These are phyloP conservation scores for Oncorhynchus tshawytscha DNA, from an alignment of 2,113 vertebrate species.

Conservation along the genomic window DNA sequence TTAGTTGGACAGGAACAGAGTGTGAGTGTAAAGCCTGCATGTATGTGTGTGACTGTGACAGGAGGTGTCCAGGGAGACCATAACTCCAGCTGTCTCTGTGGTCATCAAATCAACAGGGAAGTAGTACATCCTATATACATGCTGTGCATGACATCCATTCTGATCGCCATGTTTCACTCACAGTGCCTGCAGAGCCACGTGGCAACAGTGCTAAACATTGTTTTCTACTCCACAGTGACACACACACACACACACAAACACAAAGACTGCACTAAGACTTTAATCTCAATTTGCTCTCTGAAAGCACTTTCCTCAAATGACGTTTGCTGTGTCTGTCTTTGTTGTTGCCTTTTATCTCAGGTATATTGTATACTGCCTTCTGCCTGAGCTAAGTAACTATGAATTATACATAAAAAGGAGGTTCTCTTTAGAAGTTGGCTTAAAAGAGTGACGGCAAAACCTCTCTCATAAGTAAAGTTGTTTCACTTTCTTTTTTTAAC, in stretches of 20 bases:
- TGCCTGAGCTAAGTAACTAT: conserved; percentile 17
- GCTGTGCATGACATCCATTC: background rate
- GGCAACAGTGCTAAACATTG: background rate
- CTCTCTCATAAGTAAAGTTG: background rate
- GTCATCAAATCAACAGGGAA: conserved; percentile 25
- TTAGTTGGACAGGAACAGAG: conserved; percentile 25
- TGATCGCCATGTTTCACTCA: background rate
- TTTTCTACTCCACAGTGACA: background rate
- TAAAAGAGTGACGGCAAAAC: background rate
- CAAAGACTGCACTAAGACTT: background rate
- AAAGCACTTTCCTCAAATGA: conserved; percentile 25
- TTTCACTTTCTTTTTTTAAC: background rate
- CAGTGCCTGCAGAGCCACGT: background rate
- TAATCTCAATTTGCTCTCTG: background rate
- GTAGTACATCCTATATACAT: too few relatives aligned
- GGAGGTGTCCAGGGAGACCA: background rate
- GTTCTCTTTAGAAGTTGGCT: background rate
- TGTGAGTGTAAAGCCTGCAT: background rate
- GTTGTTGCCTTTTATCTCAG: conserved; percentile 1
- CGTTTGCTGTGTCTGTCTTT: conserved; percentile 17
- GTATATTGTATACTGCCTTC: background rate
- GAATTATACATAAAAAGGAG: conserved; percentile 36
- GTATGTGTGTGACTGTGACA: conserved; percentile 20
- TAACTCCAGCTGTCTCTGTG: background rate
- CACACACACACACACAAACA: background rate